Percentiles rank a stretch among this genome's conserved stretches.
Evolutionary conservation across 2,113 vertebrate species (phyloP).

Genomic region (Gila orcuttii): DNA sequence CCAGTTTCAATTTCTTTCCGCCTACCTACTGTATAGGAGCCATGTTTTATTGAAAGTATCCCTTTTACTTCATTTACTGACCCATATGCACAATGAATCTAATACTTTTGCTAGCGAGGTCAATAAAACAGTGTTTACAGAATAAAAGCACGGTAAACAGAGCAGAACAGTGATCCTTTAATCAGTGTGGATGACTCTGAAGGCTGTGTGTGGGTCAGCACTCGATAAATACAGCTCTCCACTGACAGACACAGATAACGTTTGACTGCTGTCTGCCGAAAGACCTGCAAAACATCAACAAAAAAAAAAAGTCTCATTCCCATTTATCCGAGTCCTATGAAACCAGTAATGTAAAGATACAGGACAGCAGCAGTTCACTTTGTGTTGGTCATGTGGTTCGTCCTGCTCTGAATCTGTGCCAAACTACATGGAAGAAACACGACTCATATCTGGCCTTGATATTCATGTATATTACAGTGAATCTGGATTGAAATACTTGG

Average conservation of each 20-base stretch:
- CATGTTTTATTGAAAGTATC: too few relatives aligned
- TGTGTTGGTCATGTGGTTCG: neutral
- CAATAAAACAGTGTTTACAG: neutral
- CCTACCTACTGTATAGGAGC: too few relatives aligned
- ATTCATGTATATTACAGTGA: neutral
- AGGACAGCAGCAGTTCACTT: too few relatives aligned
- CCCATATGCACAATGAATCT: too few relatives aligned
- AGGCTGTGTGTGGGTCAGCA: neutral
- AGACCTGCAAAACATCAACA: neutral
- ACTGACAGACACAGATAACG: neutral
- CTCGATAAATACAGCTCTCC: neutral
- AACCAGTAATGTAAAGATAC: neutral
- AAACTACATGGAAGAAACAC: neutral
- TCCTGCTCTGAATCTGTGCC: constrained; percentile 8
- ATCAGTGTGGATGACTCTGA: neutral
- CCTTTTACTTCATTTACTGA: too few relatives aligned
- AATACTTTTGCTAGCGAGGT: neutral
- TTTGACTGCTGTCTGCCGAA: neutral
- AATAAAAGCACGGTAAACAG: neutral
- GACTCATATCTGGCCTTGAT: too few relatives aligned
- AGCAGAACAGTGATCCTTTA: neutral
- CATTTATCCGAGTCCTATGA: neutral
- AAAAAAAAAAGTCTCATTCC: neutral
- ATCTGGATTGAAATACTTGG: too few relatives aligned
- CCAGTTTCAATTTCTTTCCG: too few relatives aligned